phyloP scores from a whole-genome alignment of 2,888 invertebrate genomes.

The Xestoiulus laeticollis region DNA sequence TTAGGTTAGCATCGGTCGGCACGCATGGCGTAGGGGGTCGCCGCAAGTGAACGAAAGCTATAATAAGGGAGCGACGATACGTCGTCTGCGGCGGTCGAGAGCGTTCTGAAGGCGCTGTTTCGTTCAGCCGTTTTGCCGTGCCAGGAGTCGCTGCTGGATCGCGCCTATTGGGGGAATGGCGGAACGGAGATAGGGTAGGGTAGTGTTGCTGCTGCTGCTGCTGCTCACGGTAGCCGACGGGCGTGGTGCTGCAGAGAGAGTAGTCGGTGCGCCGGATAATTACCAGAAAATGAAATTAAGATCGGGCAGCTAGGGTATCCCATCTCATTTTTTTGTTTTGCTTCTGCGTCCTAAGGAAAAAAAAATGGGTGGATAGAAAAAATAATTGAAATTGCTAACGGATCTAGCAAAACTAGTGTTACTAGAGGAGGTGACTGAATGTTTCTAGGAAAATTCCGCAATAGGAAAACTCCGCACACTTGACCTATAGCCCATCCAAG shows the following conservation, averaged over 20 bases:
- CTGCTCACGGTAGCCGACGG: constrained; percentile 2
- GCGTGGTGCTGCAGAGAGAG: neutral
- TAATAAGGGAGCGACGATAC: neutral
- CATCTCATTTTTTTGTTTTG: too few species aligned
- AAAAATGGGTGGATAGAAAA: neutral
- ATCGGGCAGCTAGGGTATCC: neutral
- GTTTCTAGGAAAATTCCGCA: too few species aligned
- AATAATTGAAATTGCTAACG: too few species aligned
- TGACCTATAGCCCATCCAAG: too few species aligned
- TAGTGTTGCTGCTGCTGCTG: neutral
- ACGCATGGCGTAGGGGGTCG: constrained; percentile 2
- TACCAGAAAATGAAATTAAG: neutral
- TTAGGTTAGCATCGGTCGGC: neutral
- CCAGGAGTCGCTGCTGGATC: neutral
- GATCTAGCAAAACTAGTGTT: too few species aligned
- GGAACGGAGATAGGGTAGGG: neutral
- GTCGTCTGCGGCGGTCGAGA: neutral
- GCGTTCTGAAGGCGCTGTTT: neutral
- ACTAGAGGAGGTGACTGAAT: too few species aligned
- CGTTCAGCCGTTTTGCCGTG: neutral
- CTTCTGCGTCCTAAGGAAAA: neutral
- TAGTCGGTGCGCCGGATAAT: neutral
- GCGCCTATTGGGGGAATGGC: neutral
- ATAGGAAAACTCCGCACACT: too few species aligned
- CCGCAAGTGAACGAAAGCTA: neutral